Base-by-base conservation (phyloP, 2,113 vertebrate species). In the Oxygymnocypris stewartii region DNA sequence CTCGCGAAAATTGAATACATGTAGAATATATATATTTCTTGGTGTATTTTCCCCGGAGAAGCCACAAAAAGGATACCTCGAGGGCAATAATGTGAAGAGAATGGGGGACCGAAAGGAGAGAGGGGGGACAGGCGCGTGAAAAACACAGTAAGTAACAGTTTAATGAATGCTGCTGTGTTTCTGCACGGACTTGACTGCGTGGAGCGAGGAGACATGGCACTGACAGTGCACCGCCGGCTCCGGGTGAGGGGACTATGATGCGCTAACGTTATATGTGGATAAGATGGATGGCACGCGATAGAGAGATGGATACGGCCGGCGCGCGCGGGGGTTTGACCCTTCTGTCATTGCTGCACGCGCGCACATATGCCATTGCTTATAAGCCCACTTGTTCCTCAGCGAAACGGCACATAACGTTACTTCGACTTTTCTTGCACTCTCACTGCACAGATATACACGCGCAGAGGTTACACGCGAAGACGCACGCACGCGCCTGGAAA, bases 271-370 rank as follows among this genome's bases (percentile, higher is more conserved):
- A 71, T 16, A 86, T 91, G 91, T 89, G 57, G 87, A 89, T 91
- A 89, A 88, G 93, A 93, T 82, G 90, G 92, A 93, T 88, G 91
- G 88, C 85, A 87, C 88, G 89, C 86, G 92, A 92, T 87, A 89
- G 90, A 92, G 90, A 90, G 92, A 91, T 89, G 91, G 90, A 94
- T 89, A 82, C 92, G 88, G 91, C 92, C 90, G 79, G 86, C 71
- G 91, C 90, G 89, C 92, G 88, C 85, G 88, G 93, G 92, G 94
- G 93, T 95, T 94, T 96, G 95, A 96, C 95, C 95, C 94, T 92
- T 95, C 94, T 96, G 95, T 96, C 95, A 96, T 96, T 96, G 95
- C 93, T 94, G 93, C 93, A 92, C 92, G 92, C 91, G 90, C 79
- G 90, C 93, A 92, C 91, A 93, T 92, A 91, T 84, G 88, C 90